These are phyloP conservation scores for Myotis daubentonii DNA, from an alignment of 2,797 vertebrate genomes.

Conservation along the genomic window DNA sequence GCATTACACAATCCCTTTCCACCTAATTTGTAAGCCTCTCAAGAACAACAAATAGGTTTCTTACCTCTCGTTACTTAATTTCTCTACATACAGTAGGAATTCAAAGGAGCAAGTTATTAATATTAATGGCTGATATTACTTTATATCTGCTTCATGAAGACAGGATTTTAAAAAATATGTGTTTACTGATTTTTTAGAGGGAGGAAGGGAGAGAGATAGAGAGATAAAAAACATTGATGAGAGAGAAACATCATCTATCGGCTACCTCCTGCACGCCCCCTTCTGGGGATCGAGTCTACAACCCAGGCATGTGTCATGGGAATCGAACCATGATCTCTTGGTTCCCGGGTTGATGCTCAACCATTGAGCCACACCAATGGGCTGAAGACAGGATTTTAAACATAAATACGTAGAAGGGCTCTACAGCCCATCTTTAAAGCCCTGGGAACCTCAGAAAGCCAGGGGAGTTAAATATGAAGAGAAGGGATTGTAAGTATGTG, in stretches of 20 bases:
- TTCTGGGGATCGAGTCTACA: too few species aligned
- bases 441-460: neutral
- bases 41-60: constrained; percentile 3
- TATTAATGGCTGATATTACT: neutral
- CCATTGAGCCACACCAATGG: neutral
- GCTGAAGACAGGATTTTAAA: neutral
- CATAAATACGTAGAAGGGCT: neutral
- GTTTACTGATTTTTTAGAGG: neutral
- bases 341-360: neutral
- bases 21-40: neutral
- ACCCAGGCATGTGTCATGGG: too few species aligned
- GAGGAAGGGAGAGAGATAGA: neutral
- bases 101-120: neutral
- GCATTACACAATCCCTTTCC: neutral
- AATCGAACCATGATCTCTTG: neutral
- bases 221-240: neutral
- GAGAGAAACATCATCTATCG: too few species aligned
- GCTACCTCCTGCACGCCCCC: too few species aligned
- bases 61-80: neutral
- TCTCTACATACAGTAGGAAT: neutral
- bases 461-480: constrained; percentile 17
- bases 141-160: neutral
- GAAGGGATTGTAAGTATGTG: neutral
- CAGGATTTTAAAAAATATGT: neutral
- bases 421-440: neutral